Evolutionary conservation across 2,888 invertebrate species (phyloP), one percentile per base, ranked within the genome.

Genomic region (Apamea sordens): DNA sequence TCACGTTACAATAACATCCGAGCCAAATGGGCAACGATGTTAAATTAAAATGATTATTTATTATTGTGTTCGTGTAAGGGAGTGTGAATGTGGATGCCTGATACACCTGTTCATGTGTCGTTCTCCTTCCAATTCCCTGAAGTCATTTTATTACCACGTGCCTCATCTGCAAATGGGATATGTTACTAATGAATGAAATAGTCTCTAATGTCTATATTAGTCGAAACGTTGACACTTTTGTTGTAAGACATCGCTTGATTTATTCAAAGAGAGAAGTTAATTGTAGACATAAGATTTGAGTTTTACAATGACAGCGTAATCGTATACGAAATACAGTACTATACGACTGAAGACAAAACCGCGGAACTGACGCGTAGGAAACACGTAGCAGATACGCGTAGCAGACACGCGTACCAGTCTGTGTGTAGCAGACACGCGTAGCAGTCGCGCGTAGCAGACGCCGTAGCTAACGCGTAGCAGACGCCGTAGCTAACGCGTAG

Each of bases 1-100:
- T 89, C 84, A 83, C 82, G 87, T 85, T 85, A 85, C 84, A 87
- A 88, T 83, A 87, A 88, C 84, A 86, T 85, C 80, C 87, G 90
- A 89, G 93, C 93, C 92, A 93, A 93, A 91, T 92, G 85, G 87
- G 88, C 86, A 86, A 75, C 88, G 86, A 86, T 89, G 89, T 90
- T 90, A 90, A 92, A 92, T 91, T 90, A 88, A 88, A 88, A 90
- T 91, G 90, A 79, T 65, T 69, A 91, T 92, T 92, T 91, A 92
- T 89, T 84, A 90, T 91, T 90, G 88, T 89, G 84, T 85, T 86
- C 76, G 41, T 74, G 53, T 44, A 61, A 59, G 24, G 24, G 24
- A 44, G 11, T 64, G 28, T 56, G 21, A 7, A 41, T 84, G 36
- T 56, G 72, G 56, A 84, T 65, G 47, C 3, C 59, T 68, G 63